Conservation (phyloP, 1,140 invertebrate species). For the Nephotettix cincticeps region DNA sequence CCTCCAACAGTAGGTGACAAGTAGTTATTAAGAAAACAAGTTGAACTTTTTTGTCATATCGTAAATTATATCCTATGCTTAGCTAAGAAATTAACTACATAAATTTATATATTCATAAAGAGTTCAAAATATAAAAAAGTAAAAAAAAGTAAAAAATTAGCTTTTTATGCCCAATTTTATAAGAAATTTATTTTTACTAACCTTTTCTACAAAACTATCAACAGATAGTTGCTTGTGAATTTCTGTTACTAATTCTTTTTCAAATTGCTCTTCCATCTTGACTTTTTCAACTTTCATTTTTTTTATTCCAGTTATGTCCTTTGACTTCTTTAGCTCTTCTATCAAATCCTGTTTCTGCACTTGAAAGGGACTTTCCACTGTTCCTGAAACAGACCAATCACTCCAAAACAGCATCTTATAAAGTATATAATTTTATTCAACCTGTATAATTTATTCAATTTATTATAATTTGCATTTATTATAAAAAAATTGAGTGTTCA, state of each 20-base stretch:
- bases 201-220: constrained; percentile 87
- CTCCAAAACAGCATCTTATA: too few species aligned
- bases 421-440: too few species aligned
- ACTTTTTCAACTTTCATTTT: constrained; percentile 86
- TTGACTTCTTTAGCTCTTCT: constrained; percentile 85
- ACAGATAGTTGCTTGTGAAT: constrained; percentile 81
- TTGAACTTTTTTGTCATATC: too few species aligned
- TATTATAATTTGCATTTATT: too few species aligned
- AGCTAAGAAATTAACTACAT: too few species aligned
- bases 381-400: constrained; percentile 48
- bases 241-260: constrained; percentile 78
- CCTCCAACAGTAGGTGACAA: too few species aligned
- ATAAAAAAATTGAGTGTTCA: too few species aligned
- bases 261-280: constrained; percentile 73
- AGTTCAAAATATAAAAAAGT: too few species aligned
- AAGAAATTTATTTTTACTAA: constrained; percentile 45
- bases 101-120: too few species aligned
- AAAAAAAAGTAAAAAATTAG: neutral
- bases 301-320: constrained; percentile 85
- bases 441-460: too few species aligned
- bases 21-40: too few species aligned
- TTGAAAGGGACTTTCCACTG: constrained; percentile 61
- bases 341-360: constrained; percentile 82
- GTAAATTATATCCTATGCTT: too few species aligned
- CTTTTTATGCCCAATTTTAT: neutral